Base-by-base conservation (phyloP, 35 echinoderm and acorn worm species). In the Ophiothrix spiculata region DNA sequence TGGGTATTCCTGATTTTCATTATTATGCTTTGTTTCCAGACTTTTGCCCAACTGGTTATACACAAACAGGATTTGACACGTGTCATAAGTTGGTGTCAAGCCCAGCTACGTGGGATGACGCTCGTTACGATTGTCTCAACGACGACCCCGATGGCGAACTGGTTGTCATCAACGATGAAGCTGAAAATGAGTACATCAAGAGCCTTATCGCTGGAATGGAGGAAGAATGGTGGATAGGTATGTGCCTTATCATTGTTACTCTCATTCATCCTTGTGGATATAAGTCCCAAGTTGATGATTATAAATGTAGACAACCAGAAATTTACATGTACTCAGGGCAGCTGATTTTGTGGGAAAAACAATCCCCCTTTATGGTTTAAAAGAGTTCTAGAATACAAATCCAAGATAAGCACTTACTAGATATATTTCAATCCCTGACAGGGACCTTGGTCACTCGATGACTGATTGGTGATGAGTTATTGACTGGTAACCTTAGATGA, bases 61-160 rank as follows among this genome's bases (percentile, higher is more conserved):
- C 86, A 33, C 78, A 83, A 74, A 86, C 86, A 21, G 75, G 87
- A 23, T 73, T 46, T 25, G 86, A 84, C 0, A 90, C 90, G 19
- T 98, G 95, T 76, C 94, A 98, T 76, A 98, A 91, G 85, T 98
- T 98, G 83, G 88, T 91, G 6, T 46, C 41, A 32, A 74, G 81
- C 4, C 49, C 84, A 0, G 39, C 35, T 1, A 79, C 84, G 37
- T 98, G 95, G 95, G 73, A 85, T 29, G 86, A 88, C 15, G 95
- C 95, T 10, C 74, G 95, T 29, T 84, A 91, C 33, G 91, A 94
- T 25, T 98, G 95, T 36, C 40, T 45, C 32, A 31, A 88, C 23
- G 74, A 85, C 23, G 83, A 79, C 38, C 40, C 54, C 4, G 85
- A 98, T 38, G 92, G 95, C 40, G 95, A 98, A 60, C 45, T 98